Conservation (phyloP, 2,888 invertebrate species). For the Drosophila neonasuta region DNA sequence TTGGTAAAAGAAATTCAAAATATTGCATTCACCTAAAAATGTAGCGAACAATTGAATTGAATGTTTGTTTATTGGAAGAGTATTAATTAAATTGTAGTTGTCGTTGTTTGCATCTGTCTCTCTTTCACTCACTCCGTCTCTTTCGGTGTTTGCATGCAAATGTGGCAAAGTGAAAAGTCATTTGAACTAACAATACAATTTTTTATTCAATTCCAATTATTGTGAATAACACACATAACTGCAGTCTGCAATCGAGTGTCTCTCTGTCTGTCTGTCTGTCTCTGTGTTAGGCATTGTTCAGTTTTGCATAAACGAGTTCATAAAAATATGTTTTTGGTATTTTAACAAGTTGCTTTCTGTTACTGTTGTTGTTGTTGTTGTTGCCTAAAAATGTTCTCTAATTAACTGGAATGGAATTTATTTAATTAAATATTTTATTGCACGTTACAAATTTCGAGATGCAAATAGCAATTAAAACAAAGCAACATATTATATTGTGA, state of each 20-base stretch:
- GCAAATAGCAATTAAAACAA: slow-evolving; percentile 1
- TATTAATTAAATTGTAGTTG: slow-evolving; percentile 43
- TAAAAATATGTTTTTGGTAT: slow-evolving; percentile 11
- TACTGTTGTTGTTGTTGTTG: neutral
- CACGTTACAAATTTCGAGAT: neutral
- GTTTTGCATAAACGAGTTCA: slow-evolving; percentile 11
- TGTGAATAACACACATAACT: slow-evolving; percentile 9
- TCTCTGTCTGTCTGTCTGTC: neutral
- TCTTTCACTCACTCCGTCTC: neutral
- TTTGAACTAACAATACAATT: slow-evolving; percentile 27
- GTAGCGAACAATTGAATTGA: slow-evolving; percentile 8
- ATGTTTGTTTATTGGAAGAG: slow-evolving; percentile 30
- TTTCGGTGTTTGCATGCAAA: slow-evolving; percentile 44
- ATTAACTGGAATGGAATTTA: slow-evolving; percentile 23
- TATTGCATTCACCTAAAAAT: neutral
- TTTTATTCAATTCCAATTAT: slow-evolving; percentile 27
- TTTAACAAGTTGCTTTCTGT: slow-evolving; percentile 8
- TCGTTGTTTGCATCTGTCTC: slow-evolving; percentile 1
- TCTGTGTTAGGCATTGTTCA: slow-evolving; percentile 20
- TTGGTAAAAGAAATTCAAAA: neutral
- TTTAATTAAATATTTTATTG: slow-evolving; percentile 25
- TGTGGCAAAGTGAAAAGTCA: slow-evolving; percentile 23
- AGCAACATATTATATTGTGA: neutral
- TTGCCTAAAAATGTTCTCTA: neutral
- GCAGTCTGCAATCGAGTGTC: neutral